Conservation (phyloP, 2,113 vertebrate genomes). For the Promerops cafer region DNA sequence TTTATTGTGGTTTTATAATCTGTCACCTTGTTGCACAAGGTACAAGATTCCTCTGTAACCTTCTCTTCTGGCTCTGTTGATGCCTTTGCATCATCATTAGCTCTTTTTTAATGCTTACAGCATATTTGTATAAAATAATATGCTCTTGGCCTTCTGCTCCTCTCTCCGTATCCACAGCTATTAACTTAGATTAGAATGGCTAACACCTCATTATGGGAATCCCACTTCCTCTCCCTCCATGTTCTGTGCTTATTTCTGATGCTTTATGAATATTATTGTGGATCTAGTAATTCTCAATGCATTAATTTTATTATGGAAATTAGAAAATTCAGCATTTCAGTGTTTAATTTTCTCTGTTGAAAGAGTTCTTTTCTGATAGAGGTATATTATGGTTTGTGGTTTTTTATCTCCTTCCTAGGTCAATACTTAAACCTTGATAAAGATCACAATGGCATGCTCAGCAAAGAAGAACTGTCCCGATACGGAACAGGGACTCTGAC, state of each 20-base stretch:
- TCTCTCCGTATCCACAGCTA: not conserved
- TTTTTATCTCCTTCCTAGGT: slow-evolving; percentile 67
- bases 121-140: not conserved
- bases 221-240: rapidly evolving
- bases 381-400: not conserved
- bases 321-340: not conserved
- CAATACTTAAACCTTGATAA: slow-evolving; percentile 98
- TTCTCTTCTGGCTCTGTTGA: not conserved
- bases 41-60: not conserved
- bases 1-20: not conserved
- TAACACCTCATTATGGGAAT: not conserved
- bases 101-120: not conserved
- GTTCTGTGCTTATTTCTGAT: not conserved
- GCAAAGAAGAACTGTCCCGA: slow-evolving; percentile 95
- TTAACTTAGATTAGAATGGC: not conserved
- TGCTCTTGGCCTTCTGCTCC: not conserved
- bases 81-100: not conserved
- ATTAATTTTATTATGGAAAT: not conserved
- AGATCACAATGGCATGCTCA: slow-evolving; percentile 98
- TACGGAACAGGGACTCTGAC: slow-evolving; percentile 96
- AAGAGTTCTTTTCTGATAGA: not conserved
- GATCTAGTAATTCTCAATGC: not conserved
- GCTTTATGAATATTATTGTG: not conserved
- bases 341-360: not conserved
- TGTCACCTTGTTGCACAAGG: not conserved